These are phyloP conservation scores for Daktulosphaira vitifoliae DNA, from an alignment of 1,140 invertebrate species.

Conservation along the genomic window DNA sequence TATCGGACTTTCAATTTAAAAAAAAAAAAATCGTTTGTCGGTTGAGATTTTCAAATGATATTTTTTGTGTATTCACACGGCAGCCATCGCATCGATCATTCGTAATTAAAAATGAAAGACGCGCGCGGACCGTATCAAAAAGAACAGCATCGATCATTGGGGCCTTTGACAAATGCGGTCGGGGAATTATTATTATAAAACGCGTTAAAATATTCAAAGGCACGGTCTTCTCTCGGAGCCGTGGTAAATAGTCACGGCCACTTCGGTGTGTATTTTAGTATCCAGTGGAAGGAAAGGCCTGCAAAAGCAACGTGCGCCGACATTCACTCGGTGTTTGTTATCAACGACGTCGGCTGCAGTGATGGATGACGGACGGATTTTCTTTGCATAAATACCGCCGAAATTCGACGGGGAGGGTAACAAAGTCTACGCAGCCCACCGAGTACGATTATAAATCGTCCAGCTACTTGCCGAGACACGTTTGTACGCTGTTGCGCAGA, in stretches of 20 bases:
- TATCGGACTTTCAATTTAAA: too few species aligned
- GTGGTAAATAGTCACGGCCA: neutral
- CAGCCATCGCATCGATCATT: slow-evolving; percentile 16
- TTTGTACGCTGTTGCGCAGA: neutral
- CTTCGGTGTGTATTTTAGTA: neutral
- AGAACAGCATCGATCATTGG: slow-evolving; percentile 22
- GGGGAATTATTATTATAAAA: slow-evolving; percentile 5
- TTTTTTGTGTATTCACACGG: too few species aligned
- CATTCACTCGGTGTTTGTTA: neutral
- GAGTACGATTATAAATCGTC: neutral
- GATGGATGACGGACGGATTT: slow-evolving; percentile 22
- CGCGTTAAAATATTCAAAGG: slow-evolving; percentile 28
- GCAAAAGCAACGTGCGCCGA: neutral
- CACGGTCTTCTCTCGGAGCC: neutral
- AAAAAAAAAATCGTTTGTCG: too few species aligned
- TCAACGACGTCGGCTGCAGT: neutral
- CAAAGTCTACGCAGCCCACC: too few species aligned
- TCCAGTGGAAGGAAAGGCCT: neutral
- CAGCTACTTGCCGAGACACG: slow-evolving; percentile 9
- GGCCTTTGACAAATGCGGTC: slow-evolving; percentile 29
- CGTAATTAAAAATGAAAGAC: slow-evolving; percentile 11
- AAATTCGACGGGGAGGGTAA: neutral
- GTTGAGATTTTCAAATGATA: too few species aligned
- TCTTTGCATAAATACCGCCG: neutral
- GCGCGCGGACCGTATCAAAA: neutral